phyloP scores from a whole-genome alignment of 2,888 invertebrate genomes.

The Amphipyra tragopoginis region DNA sequence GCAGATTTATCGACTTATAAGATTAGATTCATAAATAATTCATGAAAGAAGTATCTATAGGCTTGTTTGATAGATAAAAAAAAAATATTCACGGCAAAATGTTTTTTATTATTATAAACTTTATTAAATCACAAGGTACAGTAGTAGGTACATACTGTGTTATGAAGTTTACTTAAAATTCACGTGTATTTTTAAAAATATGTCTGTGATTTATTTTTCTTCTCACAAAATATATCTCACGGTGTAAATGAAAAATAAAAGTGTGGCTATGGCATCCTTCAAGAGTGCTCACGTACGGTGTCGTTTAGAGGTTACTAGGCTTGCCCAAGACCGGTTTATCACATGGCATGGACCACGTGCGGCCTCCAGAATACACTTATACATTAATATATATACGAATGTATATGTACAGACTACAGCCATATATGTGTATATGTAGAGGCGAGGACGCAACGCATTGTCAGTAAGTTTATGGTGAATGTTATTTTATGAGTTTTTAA shows the following conservation, averaged over 20 bases:
- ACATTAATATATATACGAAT: constrained; percentile 56
- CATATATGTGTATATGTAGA: constrained; percentile 48
- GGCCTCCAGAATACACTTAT: constrained; percentile 78
- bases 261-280: constrained; percentile 76
- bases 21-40: constrained; percentile 64
- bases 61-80: constrained; percentile 9
- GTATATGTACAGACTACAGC: constrained; percentile 42
- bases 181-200: constrained; percentile 9
- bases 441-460: constrained; percentile 59
- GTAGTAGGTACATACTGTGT: neutral
- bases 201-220: constrained; percentile 19
- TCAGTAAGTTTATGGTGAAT: constrained; percentile 61
- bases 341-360: constrained; percentile 88
- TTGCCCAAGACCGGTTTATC: constrained; percentile 86
- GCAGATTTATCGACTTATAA: constrained; percentile 62
- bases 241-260: constrained; percentile 68
- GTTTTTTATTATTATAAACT: no score
- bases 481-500: constrained; percentile 65
- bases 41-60: constrained; percentile 45
- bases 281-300: constrained; percentile 75
- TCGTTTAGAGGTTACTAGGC: constrained; percentile 90
- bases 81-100: neutral
- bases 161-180: neutral
- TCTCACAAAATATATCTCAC: constrained; percentile 50
- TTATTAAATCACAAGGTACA: no score